Percentiles rank a stretch among this genome's conserved stretches.
Conservation (phyloP, 37 sponge, comb jelly and placozoan genomes). For the Corticium candelabrum region DNA sequence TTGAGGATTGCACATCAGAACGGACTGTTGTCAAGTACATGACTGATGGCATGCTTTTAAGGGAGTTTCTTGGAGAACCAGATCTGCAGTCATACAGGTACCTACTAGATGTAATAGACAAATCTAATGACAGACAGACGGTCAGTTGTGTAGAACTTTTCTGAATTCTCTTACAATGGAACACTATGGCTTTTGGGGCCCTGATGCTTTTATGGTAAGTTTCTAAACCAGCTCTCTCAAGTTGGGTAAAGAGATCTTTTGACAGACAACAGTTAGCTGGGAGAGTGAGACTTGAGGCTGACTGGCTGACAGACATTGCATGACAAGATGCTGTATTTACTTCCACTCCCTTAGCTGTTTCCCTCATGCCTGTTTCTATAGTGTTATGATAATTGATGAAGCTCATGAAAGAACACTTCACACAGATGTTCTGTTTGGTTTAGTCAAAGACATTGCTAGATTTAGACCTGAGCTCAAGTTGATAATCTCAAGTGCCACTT, state of each 20-base stretch:
- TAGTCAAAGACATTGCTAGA: constrained; percentile 94
- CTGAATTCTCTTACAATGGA: too few species aligned
- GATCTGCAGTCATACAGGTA: constrained; percentile 79
- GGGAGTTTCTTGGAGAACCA: constrained; percentile 98
- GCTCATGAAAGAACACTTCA: constrained; percentile 98
- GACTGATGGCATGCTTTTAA: constrained; percentile 99
- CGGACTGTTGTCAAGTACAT: constrained; percentile 80
- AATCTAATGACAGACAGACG: background rate
- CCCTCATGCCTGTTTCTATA: constrained; percentile 13
- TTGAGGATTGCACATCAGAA: constrained; percentile 99
- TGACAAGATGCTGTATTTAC: too few species aligned
- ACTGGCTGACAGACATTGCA: too few species aligned
- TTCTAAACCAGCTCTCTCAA: too few species aligned
- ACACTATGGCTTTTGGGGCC: too few species aligned
- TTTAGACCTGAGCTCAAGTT: constrained; percentile 93
- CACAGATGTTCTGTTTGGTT: constrained; percentile 95
- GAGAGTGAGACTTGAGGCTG: too few species aligned
- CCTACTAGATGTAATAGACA: too few species aligned
- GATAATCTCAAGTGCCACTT: constrained; percentile 96
- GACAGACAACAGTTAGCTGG: too few species aligned
- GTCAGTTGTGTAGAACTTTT: too few species aligned
- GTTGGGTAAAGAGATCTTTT: too few species aligned
- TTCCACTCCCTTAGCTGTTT: too few species aligned
- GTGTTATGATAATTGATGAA: constrained; percentile 95
- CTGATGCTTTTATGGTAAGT: too few species aligned